Evolutionary conservation across 1,140 invertebrate species (phyloP), one percentile per base, ranked within the genome.

Genomic region (Drosophila ananassae): DNA sequence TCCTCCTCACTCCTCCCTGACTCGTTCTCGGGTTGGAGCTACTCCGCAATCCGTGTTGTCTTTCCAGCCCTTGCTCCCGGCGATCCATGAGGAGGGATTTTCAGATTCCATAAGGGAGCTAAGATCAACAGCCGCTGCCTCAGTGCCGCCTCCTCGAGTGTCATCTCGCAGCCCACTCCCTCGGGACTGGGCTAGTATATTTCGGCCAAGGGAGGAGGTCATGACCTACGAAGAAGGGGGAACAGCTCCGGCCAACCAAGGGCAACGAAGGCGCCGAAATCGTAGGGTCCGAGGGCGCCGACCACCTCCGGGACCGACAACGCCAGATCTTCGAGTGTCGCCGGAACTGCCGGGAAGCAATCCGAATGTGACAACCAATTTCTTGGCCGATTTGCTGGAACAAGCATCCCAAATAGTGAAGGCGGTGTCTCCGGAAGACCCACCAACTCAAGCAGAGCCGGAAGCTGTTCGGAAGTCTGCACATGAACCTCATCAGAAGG

Each of bases 1-100:
- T 34, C 37, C 41, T 46, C 7, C 41, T 34, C 37, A 17, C 22
- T 7, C 41, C 3, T 7, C 44, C 3, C 10, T 22, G 41, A 22
- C 51, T 21, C 10, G 25, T 17, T 50, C 22, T 4, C 62, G 73
- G 2, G 21, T 25, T 12, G 60, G 57, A 22, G 47, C 12, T 8
- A 32, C 39, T 1, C 28, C 25, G 3, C 32, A 62, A 1, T 73
- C 76, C 3, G 76, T 76, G 5, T n/a, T 30, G 46, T 17, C 32
- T 0, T 83, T 73, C 50, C 77, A 55, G 6, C 66, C 57, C 0
- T 30, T 28, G 17, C 51, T 85, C n/a, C 47, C 81, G 30, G 73
- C 62, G 6, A 85, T 85, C 8, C 30, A 82, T 22, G 81, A 85
- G 57, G 82, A 85, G 39, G 9, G 32, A 8, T 8, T 9, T 10